phyloP scores from a whole-genome alignment of 2,888 invertebrate species.

The Graphium colonna region DNA sequence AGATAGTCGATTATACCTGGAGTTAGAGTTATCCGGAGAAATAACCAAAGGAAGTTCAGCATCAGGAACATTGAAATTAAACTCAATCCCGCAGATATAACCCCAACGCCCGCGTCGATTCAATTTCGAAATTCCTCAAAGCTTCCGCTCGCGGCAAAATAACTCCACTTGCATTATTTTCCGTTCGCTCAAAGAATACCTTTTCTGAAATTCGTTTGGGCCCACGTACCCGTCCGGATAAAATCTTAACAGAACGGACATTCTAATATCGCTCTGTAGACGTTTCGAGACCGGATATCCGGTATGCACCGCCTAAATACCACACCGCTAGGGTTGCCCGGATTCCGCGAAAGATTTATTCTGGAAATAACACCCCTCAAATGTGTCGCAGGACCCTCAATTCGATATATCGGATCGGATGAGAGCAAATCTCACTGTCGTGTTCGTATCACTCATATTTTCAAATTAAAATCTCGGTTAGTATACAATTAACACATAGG shows the following conservation, averaged over 20 bases:
- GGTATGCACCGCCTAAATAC: slow-evolving; percentile 48
- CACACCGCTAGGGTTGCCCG: slow-evolving; percentile 35
- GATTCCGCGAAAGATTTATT: slow-evolving; percentile 20
- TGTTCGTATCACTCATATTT: not conserved
- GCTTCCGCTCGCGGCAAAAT: slow-evolving; percentile 14
- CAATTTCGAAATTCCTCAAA: slow-evolving; percentile 19
- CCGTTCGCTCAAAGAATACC: slow-evolving; percentile 23
- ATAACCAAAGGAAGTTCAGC: not conserved
- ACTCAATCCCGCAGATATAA: slow-evolving; percentile 12
- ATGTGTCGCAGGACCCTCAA: not conserved
- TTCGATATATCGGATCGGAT: not conserved
- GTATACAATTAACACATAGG: too few relatives aligned
- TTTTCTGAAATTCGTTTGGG: slow-evolving; percentile 20
- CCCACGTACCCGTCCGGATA: slow-evolving; percentile 29
- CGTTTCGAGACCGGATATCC: slow-evolving; percentile 22
- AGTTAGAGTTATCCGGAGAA: too few relatives aligned
- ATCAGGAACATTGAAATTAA: not conserved
- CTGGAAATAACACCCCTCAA: slow-evolving; percentile 1
- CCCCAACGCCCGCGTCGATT: slow-evolving; percentile 3
- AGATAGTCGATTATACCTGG: too few relatives aligned
- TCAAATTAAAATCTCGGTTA: not conserved
- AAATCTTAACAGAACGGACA: slow-evolving; percentile 39
- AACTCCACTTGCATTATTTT: slow-evolving; percentile 22
- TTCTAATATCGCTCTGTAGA: slow-evolving; percentile 44
- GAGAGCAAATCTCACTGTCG: not conserved